phyloP scores from a whole-genome alignment of 2,797 vertebrate species.

The Phataginus tetradactyla region DNA sequence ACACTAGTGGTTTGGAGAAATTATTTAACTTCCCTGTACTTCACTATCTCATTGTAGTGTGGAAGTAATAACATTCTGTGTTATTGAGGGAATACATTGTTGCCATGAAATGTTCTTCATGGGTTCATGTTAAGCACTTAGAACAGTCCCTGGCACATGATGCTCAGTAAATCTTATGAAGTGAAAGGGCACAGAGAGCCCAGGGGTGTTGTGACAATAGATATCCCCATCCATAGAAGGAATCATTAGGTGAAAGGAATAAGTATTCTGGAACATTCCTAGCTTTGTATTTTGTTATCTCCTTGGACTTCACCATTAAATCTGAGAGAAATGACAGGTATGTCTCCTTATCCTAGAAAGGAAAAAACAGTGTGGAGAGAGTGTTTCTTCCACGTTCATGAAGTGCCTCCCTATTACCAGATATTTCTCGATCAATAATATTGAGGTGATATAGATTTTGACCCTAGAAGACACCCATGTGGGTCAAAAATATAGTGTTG shows the following conservation, averaged over 20 bases:
- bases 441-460: neutral
- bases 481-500: slow-evolving; percentile 13
- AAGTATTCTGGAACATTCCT: neutral
- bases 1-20: neutral
- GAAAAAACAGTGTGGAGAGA: neutral
- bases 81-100: neutral
- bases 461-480: neutral
- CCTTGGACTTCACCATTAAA: neutral
- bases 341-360: neutral
- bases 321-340: neutral
- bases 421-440: neutral
- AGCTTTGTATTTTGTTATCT: neutral
- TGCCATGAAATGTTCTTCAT: neutral
- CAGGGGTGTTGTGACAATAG: neutral
- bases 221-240: neutral
- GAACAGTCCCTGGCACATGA: neutral
- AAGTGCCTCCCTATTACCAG: neutral
- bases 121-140: neutral
- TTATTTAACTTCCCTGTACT: neutral
- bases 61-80: neutral
- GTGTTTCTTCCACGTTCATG: neutral
- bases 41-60: neutral
- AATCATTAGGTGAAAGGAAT: neutral
- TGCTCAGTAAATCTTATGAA: neutral
- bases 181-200: neutral